Percentiles rank a stretch among this genome's conserved stretches.
Conservation (phyloP, 1,140 invertebrate species). For the Phortica variegata region DNA sequence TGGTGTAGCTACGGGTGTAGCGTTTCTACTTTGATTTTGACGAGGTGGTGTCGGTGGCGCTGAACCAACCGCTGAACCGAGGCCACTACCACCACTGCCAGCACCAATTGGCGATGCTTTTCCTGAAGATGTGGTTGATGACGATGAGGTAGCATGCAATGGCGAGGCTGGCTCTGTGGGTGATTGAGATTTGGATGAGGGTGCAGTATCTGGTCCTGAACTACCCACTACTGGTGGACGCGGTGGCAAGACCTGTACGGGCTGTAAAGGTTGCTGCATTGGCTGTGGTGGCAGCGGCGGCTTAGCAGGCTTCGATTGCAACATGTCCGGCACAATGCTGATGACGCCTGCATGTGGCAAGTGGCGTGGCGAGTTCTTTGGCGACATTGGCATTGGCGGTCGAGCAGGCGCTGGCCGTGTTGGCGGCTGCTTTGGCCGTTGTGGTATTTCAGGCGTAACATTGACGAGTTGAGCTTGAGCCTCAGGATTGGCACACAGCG, state of each 20-base stretch:
- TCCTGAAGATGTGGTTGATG: conserved; percentile 34
- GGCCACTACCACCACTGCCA: conserved; percentile 4
- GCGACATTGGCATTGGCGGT: conserved; percentile 61
- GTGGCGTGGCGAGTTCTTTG: conserved; percentile 56
- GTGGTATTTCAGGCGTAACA: conserved; percentile 58
- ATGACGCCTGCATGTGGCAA: conserved; percentile 52
- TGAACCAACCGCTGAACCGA: conserved; percentile 13
- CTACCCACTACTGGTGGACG: conserved; percentile 42
- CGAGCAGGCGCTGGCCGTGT: conserved; percentile 59
- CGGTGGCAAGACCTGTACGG: conserved; percentile 58
- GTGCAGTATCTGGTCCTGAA: conserved; percentile 56
- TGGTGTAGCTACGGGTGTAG: conserved; percentile 40
- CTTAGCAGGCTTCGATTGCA: conserved; percentile 46
- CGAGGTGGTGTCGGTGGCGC: conserved; percentile 47
- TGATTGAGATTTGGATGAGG: conserved; percentile 50
- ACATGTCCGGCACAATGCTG: conserved; percentile 40
- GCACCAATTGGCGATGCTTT: conserved; percentile 33
- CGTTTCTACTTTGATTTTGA: conserved; percentile 40
- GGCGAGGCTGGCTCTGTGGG: conserved; percentile 34
- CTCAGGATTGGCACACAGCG: conserved; percentile 63
- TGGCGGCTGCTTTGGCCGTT: conserved; percentile 63
- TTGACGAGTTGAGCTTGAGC: conserved; percentile 40
- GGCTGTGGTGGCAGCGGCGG: conserved; percentile 60
- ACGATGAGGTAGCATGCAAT: conserved; percentile 27
- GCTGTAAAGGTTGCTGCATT: conserved; percentile 59